phyloP scores from a whole-genome alignment of 2,113 vertebrate species.

The Dromaius novaehollandiae region DNA sequence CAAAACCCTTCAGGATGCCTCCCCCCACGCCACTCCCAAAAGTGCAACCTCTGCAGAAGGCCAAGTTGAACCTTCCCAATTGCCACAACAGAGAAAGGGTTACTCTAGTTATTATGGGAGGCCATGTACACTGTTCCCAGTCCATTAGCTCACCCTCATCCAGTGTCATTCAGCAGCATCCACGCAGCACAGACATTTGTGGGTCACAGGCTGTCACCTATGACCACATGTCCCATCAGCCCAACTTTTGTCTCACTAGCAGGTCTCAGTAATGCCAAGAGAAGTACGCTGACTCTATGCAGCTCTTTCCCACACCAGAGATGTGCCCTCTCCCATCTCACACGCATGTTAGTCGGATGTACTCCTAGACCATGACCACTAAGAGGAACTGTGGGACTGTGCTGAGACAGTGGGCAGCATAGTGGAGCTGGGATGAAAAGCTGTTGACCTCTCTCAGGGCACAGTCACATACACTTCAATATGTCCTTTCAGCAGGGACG shows the following conservation, averaged over 20 bases:
- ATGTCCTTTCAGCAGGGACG: not conserved
- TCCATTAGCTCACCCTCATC: not conserved
- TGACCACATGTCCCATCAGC: not conserved
- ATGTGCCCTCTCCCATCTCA: not conserved
- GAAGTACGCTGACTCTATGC: not conserved
- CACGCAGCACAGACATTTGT: not conserved
- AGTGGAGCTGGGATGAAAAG: not conserved
- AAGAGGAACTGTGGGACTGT: not conserved
- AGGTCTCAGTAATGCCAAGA: not conserved
- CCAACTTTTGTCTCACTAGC: not conserved
- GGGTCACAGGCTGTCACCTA: not conserved
- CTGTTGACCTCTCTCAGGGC: not conserved
- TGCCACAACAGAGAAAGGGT: not conserved
- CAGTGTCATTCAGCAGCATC: rapidly evolving
- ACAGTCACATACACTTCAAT: rapidly evolving
- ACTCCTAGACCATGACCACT: not conserved
- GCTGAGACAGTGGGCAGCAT: not conserved
- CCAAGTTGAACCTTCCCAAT: not conserved
- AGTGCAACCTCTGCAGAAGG: not conserved
- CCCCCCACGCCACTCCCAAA: not conserved
- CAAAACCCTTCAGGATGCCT: not conserved
- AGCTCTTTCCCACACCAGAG: not conserved
- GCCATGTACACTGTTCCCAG: not conserved
- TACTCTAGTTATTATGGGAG: not conserved
- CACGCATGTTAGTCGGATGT: rapidly evolving